Base-by-base conservation (phyloP, 2,113 vertebrate genomes). In the Callaeas wilsoni region DNA sequence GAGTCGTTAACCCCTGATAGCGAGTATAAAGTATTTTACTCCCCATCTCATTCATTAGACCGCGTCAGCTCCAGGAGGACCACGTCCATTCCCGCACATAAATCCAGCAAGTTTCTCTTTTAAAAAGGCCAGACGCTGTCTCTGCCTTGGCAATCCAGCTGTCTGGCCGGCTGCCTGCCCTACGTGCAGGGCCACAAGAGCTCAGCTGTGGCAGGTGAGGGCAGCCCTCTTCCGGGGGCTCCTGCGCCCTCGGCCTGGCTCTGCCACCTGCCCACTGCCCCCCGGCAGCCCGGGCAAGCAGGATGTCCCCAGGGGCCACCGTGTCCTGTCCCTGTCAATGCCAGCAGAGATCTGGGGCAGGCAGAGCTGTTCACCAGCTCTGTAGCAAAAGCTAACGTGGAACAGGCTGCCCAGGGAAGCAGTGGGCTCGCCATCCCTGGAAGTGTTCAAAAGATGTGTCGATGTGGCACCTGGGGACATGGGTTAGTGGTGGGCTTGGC, bases 41-140 rank as follows among this genome's bases (percentile, higher is more conserved):
- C 76, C 77, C 78, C 85, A 65, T 95, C 83, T 77, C 71, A 56
- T 94, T 97, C 92, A 92, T 96, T 97, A 90, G 89, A 79, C 26
- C 32, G 10, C 56, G 62, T 87, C 95, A 88, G 35, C 95, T 97
- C 96, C 89, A 65, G 84, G 93, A 96, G 70, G 63, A 77, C 82
- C 42, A 17, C 35, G 92, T 74, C 96, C 94, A 82, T 60, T 69
- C 79, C 94, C 13, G 33, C 84, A 67, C 93, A 96, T 93, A 96
- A 90, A 94, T 95, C 84, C 92, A 47, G 60, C 68, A n/a, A 94
- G 84, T 70, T 91, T 83, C 94, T 90, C 93, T 91, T 89, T 96
- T 92, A 57, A 91, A 94, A 91, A 94, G 96, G 90, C 96, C 97
- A 97, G 96, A 92, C 96, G 13, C 77, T 90, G 91, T 37, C 90